Evolutionary conservation across 2,797 vertebrate genomes (phyloP).

Genomic region (Pachyuromys duprasi): DNA sequence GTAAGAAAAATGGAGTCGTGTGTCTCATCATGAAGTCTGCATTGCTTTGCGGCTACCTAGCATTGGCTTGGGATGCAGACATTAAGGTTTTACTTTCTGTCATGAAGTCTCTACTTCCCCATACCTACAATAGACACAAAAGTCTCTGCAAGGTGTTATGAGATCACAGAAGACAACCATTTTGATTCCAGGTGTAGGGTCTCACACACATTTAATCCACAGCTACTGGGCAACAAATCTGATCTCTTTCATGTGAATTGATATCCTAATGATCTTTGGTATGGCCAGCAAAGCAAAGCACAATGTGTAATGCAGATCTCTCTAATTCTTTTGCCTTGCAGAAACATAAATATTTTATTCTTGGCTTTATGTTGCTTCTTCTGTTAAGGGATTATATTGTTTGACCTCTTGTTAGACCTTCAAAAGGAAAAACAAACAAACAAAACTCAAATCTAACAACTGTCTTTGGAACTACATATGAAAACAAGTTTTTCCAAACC

Average conservation of each 20-base stretch:
- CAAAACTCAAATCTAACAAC: neutral
- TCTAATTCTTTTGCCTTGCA: slow-evolving; percentile 3
- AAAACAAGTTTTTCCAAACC: slow-evolving; percentile 30
- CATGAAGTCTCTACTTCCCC: slow-evolving; percentile 18
- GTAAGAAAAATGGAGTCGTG: slow-evolving; percentile 31
- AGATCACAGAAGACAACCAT: neutral
- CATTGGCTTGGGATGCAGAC: neutral
- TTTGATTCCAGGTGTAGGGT: neutral
- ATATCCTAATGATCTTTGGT: slow-evolving; percentile 16
- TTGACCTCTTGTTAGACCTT: slow-evolving; percentile 5
- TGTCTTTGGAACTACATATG: slow-evolving; percentile 6
- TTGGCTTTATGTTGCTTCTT: slow-evolving; percentile 5
- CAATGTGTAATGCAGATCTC: neutral
- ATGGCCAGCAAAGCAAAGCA: neutral
- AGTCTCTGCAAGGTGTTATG: neutral
- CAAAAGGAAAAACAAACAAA: neutral
- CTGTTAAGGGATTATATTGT: slow-evolving; percentile 8
- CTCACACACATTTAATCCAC: neutral
- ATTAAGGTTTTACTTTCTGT: slow-evolving; percentile 24
- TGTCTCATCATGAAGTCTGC: neutral
- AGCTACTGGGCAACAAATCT: slow-evolving; percentile 1
- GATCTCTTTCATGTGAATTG: slow-evolving; percentile 4
- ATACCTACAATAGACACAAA: slow-evolving; percentile 52
- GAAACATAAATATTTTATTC: slow-evolving; percentile 39
- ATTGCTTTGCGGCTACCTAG: slow-evolving; percentile 21